Base-by-base conservation (phyloP, 2,113 vertebrate species). In the Neoarius graeffei region DNA sequence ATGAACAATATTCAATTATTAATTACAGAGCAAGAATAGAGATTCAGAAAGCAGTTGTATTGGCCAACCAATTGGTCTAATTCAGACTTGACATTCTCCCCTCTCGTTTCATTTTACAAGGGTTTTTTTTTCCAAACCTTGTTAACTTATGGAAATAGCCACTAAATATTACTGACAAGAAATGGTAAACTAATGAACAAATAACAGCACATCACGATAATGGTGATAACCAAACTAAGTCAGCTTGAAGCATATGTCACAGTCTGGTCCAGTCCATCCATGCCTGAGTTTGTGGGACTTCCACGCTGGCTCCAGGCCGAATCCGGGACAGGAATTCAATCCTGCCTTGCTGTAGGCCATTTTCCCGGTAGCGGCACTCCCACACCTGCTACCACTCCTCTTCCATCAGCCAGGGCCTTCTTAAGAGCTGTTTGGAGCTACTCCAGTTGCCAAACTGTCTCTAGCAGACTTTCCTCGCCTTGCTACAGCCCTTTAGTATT, bases 1-100 rank as follows among this genome's bases (percentile, higher is more conserved):
- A 54, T 81, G 77, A 90, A 83, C 84, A 83, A 86, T 86, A 83
- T 71, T 76, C 54, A 54, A 86, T 89, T 74, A 83, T 50, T 59
- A 57, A 30, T 17, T 64, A 56, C 64, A 14, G 54, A 42, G 54
- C 27, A 27, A 57, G 52, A 42, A 69, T 6, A 56, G 17, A 50
- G 8, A 74, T 50, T 57, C 8, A 27, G 15, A 19, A 27, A 42
- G 50, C 7, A 81, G 9, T 13, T 69, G 50, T 17, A n/a, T 48
- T 14, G 57, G 15, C 56, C 56, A 62, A 15, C 23, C 73, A 64
- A 64, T 77, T 85, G 52, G 35, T 62, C 15, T 50, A 50, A 50
- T 13, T 19, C 71, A 27, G 8, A 50, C 10, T 15, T 73, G 3
- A 54, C 52, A 57, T 42, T 59, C 19, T 84, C 14, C 27, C 83